phyloP scores from a whole-genome alignment of 1,140 invertebrate species.

The Homalodisca vitripennis region DNA sequence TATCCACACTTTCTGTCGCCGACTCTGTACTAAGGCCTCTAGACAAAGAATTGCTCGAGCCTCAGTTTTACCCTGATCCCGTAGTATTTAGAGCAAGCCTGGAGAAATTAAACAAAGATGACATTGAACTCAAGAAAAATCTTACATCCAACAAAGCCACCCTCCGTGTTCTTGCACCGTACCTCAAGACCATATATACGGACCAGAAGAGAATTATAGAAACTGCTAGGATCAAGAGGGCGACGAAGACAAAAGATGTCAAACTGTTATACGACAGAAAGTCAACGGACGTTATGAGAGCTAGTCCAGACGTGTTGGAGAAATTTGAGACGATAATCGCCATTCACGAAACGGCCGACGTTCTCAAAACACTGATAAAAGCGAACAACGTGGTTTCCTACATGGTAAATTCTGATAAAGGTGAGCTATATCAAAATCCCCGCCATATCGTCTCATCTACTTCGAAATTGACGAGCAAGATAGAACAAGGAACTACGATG shows the following conservation, averaged over 20 bases:
- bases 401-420: not conserved
- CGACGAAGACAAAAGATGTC: not conserved
- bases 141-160: conserved; percentile 8
- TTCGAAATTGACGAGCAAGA: not conserved
- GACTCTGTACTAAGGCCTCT: too few relatives aligned
- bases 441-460: not conserved
- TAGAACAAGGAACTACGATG: not conserved
- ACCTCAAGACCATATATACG: not conserved
- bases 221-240: not conserved
- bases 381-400: conserved; percentile 8
- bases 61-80: not conserved
- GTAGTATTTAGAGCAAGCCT: not conserved
- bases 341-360: conserved; percentile 15
- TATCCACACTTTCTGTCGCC: too few relatives aligned
- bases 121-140: not conserved
- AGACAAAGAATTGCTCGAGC: not conserved
- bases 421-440: conserved; percentile 12
- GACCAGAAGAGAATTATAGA: conserved; percentile 5
- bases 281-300: not conserved
- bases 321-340: not conserved
- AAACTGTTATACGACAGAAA: not conserved
- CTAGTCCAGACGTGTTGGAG: not conserved
- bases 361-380: not conserved
- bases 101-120: not conserved
- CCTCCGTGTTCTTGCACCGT: not conserved